Percentiles rank a stretch among this genome's conserved stretches.
Evolutionary conservation across 1,140 invertebrate species (phyloP).

Genomic region (Drosophila oshimai): DNA sequence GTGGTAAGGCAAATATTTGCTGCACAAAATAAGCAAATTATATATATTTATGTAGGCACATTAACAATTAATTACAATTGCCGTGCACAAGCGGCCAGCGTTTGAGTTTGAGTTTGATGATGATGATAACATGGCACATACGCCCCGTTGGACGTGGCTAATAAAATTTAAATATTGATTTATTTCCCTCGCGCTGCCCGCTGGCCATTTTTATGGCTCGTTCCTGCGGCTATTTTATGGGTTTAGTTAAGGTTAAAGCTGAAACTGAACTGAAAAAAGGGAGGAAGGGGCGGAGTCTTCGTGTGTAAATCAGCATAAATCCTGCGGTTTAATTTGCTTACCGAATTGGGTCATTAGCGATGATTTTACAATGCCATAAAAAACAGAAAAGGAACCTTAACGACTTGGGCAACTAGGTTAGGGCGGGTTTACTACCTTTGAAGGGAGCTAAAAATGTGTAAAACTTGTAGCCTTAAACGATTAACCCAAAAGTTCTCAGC

Average conservation of each 20-base stretch:
- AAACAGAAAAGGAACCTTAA: conserved; percentile 37
- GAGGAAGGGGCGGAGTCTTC: conserved; percentile 2
- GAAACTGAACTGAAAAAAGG: too few species aligned
- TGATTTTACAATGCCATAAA: conserved; percentile 62
- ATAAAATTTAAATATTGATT: conserved; percentile 76
- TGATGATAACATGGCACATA: conserved; percentile 56
- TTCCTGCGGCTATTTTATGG: conserved; percentile 49
- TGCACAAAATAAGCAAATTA: conserved; percentile 46
- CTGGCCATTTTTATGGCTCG: conserved; percentile 34
- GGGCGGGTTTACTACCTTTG: background rate
- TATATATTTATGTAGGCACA: conserved; percentile 56
- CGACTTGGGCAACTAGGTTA: conserved; percentile 29
- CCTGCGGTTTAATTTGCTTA: conserved; percentile 46
- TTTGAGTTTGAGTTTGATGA: conserved; percentile 7
- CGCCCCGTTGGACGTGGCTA: conserved; percentile 46
- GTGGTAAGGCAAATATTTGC: conserved; percentile 58
- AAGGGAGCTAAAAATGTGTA: background rate
- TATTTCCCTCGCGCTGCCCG: conserved; percentile 34
- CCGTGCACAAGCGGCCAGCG: conserved; percentile 11
- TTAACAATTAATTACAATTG: conserved; percentile 71
- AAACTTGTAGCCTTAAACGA: conserved; percentile 11
- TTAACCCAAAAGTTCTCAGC: conserved; percentile 36
- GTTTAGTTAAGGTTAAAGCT: conserved; percentile 3
- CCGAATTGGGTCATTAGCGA: conserved; percentile 65
- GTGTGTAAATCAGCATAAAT: conserved; percentile 55